phyloP scores from a whole-genome alignment of 2,888 invertebrate species.

The Caenorhabditis drosophilae region DNA sequence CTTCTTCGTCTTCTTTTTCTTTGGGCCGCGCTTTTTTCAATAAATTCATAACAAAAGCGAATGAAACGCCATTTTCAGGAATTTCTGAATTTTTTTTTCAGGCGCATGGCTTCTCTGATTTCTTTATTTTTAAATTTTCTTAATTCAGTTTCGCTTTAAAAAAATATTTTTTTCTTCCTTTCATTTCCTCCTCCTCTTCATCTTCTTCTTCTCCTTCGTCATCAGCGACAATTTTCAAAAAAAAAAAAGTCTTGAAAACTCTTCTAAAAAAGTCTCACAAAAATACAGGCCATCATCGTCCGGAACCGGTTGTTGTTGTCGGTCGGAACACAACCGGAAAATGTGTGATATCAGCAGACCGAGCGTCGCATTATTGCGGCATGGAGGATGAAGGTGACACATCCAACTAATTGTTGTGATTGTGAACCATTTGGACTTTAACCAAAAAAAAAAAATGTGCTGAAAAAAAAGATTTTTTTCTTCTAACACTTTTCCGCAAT shows the following conservation, averaged over 20 bases:
- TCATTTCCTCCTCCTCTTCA: not conserved
- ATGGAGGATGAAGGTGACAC: slow-evolving; percentile 63
- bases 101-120: no score
- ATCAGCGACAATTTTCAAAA: not conserved
- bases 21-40: slow-evolving; percentile 5
- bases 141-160: no score
- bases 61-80: no score
- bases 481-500: no score
- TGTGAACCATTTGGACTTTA: not conserved
- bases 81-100: no score
- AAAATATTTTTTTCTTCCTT: no score
- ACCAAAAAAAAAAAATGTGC: not conserved
- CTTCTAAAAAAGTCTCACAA: not conserved
- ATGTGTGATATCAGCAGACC: slow-evolving; percentile 67
- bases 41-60: no score
- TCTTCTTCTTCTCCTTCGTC: not conserved
- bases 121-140: not conserved
- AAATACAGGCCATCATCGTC: slow-evolving; percentile 18
- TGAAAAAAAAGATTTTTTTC: no score
- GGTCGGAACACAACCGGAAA: slow-evolving; percentile 53
- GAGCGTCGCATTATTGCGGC: slow-evolving; percentile 67
- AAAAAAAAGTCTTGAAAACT: not conserved
- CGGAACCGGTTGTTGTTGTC: slow-evolving; percentile 36
- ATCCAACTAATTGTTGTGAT: slow-evolving; percentile 3
- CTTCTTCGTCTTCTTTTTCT: not conserved